Evolutionary conservation across 92 coral and sea anemone species (phyloP), one percentile per base, ranked within the genome.

Genomic region (Porites cylindrica): DNA sequence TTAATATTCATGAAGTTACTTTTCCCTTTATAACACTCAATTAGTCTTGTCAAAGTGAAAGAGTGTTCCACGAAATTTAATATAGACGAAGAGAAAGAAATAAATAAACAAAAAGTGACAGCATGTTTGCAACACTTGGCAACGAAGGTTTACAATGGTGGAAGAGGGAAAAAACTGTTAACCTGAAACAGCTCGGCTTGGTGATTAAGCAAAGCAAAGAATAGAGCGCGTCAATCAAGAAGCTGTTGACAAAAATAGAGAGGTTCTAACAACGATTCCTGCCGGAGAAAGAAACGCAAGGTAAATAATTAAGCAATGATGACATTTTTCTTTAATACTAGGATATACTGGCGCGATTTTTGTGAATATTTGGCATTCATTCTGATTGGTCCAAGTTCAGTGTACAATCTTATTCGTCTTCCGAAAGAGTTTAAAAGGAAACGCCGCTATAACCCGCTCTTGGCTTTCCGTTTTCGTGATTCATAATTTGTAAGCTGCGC

Each of bases 1-100:
- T 67, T 69, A 53, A 81, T 53, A 81, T 81, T 81, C 85, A 81
- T 81, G 67, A 81, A 76, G 18, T 81, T 81, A 81, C 85, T 24
- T 69, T 81, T 67, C 76, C 21, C 76, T 64, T 79, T 52, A 70
- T 81, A 56, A 75, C 70, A 75, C 66, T 73, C 74, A 83, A 72
- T 83, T 83, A 75, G 80, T 20, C 63, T 51, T 73, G 87, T 83
- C 73, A 20, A 20, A 83, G 16, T 56, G 20, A 76, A 29, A 71
- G 80, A 47, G 26, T 52, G 16, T 12, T 73, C 47, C 38, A 61
- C 18, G 79, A 50, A 83, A 74, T 23, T 83, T 72, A 18, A 56
- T 71, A 82, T 6, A 83, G 50, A 8, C 11, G 51, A 18, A 20
- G 80, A 60, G 72, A 43, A 18, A 13, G 50, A 20, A 16, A 21